A percentile compares a stretch with the other conserved stretches of the same genome.
Evolutionary conservation across 2,113 vertebrate species (phyloP).

Genomic region (Anolis sagrei): DNA sequence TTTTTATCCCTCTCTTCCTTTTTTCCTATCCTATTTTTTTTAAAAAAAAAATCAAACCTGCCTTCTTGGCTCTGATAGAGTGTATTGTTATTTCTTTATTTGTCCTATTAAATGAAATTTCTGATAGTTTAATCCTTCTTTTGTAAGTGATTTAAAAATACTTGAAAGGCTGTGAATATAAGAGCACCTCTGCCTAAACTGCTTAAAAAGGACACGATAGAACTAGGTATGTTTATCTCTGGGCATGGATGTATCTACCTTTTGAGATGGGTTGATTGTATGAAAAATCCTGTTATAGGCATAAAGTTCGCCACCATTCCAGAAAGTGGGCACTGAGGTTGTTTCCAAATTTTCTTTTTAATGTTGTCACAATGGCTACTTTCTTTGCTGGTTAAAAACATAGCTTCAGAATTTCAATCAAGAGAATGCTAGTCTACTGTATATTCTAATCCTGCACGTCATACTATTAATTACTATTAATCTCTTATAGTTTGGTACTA

Average conservation of each 20-base stretch:
- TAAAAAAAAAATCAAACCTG: constrained; percentile 67
- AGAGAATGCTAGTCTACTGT: not conserved
- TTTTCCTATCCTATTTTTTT: constrained; percentile 71
- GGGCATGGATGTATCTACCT: constrained; percentile 1
- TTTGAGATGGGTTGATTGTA: not conserved
- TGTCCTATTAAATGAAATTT: constrained; percentile 88
- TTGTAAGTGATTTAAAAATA: constrained; percentile 88
- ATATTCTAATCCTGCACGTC: not conserved
- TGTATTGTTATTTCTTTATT: constrained; percentile 89
- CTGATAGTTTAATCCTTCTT: constrained; percentile 85
- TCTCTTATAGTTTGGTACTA: not conserved
- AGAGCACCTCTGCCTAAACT: constrained; percentile 69
- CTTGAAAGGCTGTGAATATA: constrained; percentile 76
- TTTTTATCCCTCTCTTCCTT: constrained; percentile 76
- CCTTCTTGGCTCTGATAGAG: constrained; percentile 79
- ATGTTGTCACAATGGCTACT: not conserved
- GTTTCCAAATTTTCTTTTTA: not conserved
- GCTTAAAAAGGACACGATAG: constrained; percentile 53
- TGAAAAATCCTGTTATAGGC: not conserved
- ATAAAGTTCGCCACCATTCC: not conserved
- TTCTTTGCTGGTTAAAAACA: not conserved
- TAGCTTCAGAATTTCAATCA: not conserved
- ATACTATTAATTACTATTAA: not conserved
- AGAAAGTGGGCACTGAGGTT: not conserved
- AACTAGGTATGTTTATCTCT: too few relatives aligned